Base-by-base conservation (phyloP, 64 coral and sea anemone species). In the Stylophora pistillata region DNA sequence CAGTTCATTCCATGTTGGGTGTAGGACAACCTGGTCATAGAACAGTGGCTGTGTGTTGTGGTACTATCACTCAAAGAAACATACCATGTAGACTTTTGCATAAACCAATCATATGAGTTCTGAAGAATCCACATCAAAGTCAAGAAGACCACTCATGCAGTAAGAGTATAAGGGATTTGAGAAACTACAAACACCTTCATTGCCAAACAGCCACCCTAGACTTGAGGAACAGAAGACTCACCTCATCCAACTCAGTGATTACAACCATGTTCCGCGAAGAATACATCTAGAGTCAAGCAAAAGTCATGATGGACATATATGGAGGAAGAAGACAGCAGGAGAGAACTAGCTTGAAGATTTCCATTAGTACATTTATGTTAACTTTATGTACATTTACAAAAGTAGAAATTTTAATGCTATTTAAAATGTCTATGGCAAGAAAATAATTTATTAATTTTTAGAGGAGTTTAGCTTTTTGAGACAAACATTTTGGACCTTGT, bases 211-310 rank as follows among this genome's bases (percentile, higher is more conserved):
- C 18, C 31, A 69, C 26, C 21, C 65, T 53, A 55, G 10, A 87
- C 29, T 13, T 41, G 47, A 9, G 17, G 7, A 30, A 70, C 18
- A 29, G 58, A 78, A 16, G 56, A 52, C 95, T 96, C 89, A 96
- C 95, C 95, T 93, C 82, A 77, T 96, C 95, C 87, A 93, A 80
- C 86, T 96, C 95, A 93, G 73, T 93, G 71, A 96, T 88, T 72
- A 96, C 81, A 93, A 93, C 71, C 91, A 96, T 90, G 88, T 91
- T 96, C 13, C 91, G 91, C 75, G 91, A 93, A 77, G 95, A 96
- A 76, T 96, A 88, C 82, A 96, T 96, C 95, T 96, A 88, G 14
- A 74, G 66, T 77, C 53, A 85, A 63, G 61, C 28, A 73, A 71
- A 25, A 78, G 74, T 59, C 73, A 70, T 16, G 60, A 21, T 27